phyloP scores from a whole-genome alignment of 1,140 invertebrate species.

The Stegodyphus mimosarum region DNA sequence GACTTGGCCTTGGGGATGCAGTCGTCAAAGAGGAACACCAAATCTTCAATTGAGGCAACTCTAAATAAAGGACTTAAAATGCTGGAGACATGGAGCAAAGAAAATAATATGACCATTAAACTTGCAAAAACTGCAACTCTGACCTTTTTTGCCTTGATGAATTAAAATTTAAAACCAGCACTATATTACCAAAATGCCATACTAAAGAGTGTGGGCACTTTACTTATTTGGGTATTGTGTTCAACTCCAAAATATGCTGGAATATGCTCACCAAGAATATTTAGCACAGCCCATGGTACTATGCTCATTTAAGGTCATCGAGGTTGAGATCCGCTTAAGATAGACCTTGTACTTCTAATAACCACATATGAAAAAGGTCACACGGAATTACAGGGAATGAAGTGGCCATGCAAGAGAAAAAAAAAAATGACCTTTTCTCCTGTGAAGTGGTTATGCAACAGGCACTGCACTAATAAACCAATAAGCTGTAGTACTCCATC shows the following conservation, averaged over 20 bases:
- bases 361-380: no score
- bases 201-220: conserved; percentile 1
- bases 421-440: no score
- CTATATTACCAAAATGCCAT: neutral
- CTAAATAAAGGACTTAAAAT: neutral
- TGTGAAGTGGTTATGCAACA: no score
- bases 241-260: neutral
- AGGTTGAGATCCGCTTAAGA: no score
- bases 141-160: conserved; percentile 9
- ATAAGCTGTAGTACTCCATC: no score
- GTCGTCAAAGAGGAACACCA: neutral
- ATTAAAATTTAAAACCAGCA: conserved; percentile 11
- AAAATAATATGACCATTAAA: neutral
- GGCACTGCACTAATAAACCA: no score
- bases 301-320: no score
- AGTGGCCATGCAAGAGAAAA: no score
- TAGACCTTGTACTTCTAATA: no score
- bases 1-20: neutral
- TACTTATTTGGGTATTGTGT: conserved; percentile 12
- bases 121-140: neutral
- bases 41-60: neutral
- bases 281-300: no score
- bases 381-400: no score
- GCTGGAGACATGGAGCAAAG: neutral
- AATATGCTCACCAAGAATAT: neutral